phyloP scores from a whole-genome alignment of 2,113 vertebrate species.

The Coreoperca whiteheadi region DNA sequence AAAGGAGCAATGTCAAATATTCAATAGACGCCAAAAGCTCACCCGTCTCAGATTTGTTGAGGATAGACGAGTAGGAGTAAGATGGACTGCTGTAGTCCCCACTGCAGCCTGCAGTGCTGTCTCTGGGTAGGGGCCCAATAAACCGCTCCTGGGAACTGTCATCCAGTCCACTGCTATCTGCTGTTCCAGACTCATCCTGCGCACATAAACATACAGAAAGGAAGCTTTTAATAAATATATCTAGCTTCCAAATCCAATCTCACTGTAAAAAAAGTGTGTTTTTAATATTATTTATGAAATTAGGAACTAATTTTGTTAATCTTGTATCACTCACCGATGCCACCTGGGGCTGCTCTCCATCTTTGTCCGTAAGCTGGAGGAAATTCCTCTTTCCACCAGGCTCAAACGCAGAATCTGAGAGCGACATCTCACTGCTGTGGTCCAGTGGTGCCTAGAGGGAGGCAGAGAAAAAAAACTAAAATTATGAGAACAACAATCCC shows the following conservation, averaged over 20 bases:
- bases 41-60: constrained; percentile 99
- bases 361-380: constrained; percentile 94
- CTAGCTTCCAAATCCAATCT: background rate
- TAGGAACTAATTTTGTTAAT: background rate
- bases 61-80: constrained; percentile 96
- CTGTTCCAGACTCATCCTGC: constrained; percentile 90
- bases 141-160: constrained; percentile 91
- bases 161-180: constrained; percentile 87
- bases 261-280: background rate
- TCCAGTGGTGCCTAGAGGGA: constrained; percentile 87
- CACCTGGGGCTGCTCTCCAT: constrained; percentile 95
- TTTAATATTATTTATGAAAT: background rate
- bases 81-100: constrained; percentile 94
- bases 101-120: constrained; percentile 89
- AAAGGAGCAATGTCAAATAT: background rate
- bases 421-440: constrained; percentile 90
- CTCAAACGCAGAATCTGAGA: constrained; percentile 94
- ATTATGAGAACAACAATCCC: background rate
- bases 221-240: background rate
- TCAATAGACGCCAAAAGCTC: constrained; percentile 25
- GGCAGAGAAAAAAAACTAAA: constrained; percentile 7
- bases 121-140: constrained; percentile 93
- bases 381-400: constrained; percentile 96
- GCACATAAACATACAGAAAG: constrained; percentile 10
- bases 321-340: constrained; percentile 85